A percentile compares a stretch with the other conserved stretches of the same genome.
Evolutionary conservation across 53 echinoderm and acorn worm species (phyloP).

Genomic region (Holothuria leucospilota): DNA sequence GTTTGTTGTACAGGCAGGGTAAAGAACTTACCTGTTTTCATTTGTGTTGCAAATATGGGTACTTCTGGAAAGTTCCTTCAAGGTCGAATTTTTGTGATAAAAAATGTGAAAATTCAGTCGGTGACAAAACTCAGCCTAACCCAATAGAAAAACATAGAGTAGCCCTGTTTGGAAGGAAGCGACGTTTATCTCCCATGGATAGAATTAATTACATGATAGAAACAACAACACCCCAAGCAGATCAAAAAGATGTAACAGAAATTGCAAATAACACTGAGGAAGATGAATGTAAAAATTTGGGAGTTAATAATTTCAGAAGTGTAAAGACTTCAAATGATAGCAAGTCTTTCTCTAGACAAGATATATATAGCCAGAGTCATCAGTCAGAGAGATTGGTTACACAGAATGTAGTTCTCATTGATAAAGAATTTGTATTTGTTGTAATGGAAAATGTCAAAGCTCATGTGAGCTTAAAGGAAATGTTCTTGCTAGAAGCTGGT

Average conservation of each 20-base stretch:
- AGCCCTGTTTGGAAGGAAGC: conserved; percentile 53
- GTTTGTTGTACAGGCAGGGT: too few relatives aligned
- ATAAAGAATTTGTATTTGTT: conserved; percentile 74
- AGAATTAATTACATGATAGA: conserved; percentile 64
- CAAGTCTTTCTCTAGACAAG: background rate
- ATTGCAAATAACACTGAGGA: too few relatives aligned
- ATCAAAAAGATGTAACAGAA: background rate
- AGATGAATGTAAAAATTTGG: too few relatives aligned
- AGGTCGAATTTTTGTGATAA: too few relatives aligned
- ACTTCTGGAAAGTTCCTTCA: too few relatives aligned
- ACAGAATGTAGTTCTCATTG: conserved; percentile 51
- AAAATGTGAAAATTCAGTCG: too few relatives aligned
- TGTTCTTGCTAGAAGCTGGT: conserved; percentile 66
- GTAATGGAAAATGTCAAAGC: conserved; percentile 75
- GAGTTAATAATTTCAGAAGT: too few relatives aligned
- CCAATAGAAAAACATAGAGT: conserved; percentile 59
- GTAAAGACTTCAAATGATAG: too few relatives aligned
- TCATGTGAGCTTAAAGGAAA: conserved; percentile 58
- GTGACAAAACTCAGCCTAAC: too few relatives aligned
- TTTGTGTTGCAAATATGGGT: too few relatives aligned
- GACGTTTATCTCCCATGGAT: conserved; percentile 69
- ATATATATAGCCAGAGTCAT: background rate
- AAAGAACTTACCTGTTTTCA: too few relatives aligned
- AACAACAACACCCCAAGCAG: background rate
- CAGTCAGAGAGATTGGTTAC: background rate